phyloP scores from a whole-genome alignment of 2,113 vertebrate genomes.

The Crotalus helleri region DNA sequence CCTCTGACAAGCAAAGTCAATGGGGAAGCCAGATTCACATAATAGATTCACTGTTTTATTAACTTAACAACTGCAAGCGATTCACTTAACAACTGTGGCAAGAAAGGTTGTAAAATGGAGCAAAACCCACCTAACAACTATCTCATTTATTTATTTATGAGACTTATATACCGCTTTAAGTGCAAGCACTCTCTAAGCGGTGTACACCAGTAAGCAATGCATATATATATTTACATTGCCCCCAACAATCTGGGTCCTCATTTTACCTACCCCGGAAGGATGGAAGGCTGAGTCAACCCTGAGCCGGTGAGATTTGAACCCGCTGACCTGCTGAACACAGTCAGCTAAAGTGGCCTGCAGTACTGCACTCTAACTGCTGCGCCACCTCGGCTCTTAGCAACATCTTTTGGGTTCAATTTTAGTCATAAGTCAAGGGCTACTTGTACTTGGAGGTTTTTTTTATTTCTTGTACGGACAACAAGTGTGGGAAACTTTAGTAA shows the following conservation, averaged over 20 bases:
- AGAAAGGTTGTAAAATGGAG: neutral
- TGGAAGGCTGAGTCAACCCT: no score
- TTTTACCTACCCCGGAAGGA: no score
- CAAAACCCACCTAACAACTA: neutral
- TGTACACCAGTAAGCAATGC: no score
- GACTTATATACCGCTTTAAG: no score
- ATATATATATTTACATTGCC: no score
- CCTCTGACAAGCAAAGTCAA: neutral
- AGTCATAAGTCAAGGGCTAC: neutral
- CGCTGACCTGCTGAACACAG: no score
- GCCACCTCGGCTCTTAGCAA: neutral
- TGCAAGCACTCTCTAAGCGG: no score
- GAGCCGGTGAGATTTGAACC: no score
- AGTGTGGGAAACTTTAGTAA: neutral
- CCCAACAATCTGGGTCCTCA: no score
- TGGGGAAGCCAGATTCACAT: neutral
- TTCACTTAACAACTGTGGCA: neutral
- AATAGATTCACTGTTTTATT: no score
- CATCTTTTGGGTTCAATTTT: neutral
- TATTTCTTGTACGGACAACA: neutral
- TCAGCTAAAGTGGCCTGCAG: no score
- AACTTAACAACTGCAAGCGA: neutral
- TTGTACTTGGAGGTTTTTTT: neutral
- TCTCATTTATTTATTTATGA: neutral
- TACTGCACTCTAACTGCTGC: no score